Base-by-base conservation (phyloP, 2,888 invertebrate species). In the Pachymerium ferrugineum region DNA sequence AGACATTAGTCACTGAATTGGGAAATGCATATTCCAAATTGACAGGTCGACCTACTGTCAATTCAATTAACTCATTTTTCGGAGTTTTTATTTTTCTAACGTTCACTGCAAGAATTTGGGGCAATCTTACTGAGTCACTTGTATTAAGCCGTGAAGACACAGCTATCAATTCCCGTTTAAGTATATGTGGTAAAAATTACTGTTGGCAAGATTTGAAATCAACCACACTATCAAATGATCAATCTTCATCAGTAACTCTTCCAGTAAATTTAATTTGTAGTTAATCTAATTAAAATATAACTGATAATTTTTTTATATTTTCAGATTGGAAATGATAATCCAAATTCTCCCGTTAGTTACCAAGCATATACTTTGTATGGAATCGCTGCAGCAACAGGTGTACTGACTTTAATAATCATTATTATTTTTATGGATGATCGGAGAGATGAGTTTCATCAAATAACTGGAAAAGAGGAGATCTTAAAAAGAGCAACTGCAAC, bases 401-500 rank as follows among this genome's bases (percentile, higher is more conserved):
- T 75, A 6, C 10, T 74, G 8, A 73, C 72, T 19, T 68, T 73
- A 6, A 14, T 74, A 14, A 68, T 76, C 12, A 47, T 76, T 0
- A 33, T 28, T 6, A 54, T 70, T 8, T 29, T 75, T 3, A 19
- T 35, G n/a, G 33, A 69, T 14, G 19, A 70, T 10, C 6, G 16
- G 38, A 28, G 29, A 8, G 54, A 22, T 1, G 14, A 22, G 5
- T 14, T 3, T 3, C 62, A 8, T 10, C 19, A n/a, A 29, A 38
- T 14, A 28, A 3, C 33, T 35, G 31, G 3, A 16, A 3, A 22
- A 33, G 30, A 25, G 28, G 8, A 25, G 1, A 3, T 67, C 72
- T 29, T 19, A 35, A 22, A 73, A 31, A 30, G 73, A 33, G 22
- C 30, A 70, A 89, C 93, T 8, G 94, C 94, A 16, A 97, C 97